phyloP scores from a whole-genome alignment of 2,113 vertebrate genomes.

The Eupsittula cactorum region DNA sequence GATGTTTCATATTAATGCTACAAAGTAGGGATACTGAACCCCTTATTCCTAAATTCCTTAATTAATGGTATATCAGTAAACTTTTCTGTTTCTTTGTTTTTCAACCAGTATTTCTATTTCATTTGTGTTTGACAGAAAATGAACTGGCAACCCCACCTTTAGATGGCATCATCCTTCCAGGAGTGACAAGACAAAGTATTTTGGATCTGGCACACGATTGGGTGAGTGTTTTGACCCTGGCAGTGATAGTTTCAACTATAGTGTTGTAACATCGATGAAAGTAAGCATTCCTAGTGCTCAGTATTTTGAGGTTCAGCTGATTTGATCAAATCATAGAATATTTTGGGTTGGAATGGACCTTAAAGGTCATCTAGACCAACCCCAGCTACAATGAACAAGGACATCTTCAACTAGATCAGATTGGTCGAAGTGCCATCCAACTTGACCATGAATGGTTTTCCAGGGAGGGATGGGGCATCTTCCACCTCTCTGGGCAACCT shows the following conservation, averaged over 20 bases:
- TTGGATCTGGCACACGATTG: conserved; percentile 82
- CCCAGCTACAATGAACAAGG: background rate
- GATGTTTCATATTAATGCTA: background rate
- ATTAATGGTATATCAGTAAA: background rate
- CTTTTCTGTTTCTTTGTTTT: background rate
- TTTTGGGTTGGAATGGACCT: background rate
- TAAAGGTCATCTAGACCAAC: background rate
- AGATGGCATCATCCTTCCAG: conserved; percentile 91
- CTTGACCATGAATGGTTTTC: background rate
- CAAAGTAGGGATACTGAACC: background rate
- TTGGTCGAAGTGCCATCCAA: background rate
- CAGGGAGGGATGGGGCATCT: background rate
- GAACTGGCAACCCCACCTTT: conserved; percentile 90
- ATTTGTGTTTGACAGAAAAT: conserved; percentile 77
- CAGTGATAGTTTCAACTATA: background rate
- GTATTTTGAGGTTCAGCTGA: background rate
- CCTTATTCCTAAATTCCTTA: background rate
- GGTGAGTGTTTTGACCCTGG: conserved; percentile 74
- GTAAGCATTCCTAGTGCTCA: background rate
- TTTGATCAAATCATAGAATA: background rate
- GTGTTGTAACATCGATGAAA: background rate
- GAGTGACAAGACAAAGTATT: conserved; percentile 87
- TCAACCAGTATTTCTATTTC: background rate
- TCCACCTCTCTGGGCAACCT: background rate
- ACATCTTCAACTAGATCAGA: background rate